Evolutionary conservation across 2,113 vertebrate genomes (phyloP).

Genomic region (Oreochromis aureus): DNA sequence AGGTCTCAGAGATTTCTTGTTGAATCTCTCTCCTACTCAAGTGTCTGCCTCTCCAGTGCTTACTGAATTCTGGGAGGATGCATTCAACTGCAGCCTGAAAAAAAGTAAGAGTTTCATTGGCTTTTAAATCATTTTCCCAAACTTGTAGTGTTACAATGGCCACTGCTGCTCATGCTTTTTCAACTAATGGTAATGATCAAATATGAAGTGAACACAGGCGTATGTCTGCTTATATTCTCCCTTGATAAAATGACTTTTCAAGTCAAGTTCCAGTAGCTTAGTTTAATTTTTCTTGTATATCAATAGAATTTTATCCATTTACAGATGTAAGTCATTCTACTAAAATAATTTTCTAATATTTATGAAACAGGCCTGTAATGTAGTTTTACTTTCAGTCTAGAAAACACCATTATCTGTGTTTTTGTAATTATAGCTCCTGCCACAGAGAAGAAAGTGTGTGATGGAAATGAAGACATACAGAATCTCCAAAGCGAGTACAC

Average conservation of each 20-base stretch:
- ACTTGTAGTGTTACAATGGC: background rate
- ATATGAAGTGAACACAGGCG: background rate
- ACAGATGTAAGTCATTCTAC: background rate
- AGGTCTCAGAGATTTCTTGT: constrained; percentile 61
- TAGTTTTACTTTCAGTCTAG: background rate
- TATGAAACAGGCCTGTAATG: background rate
- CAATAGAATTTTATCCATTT: background rate
- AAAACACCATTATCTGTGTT: background rate
- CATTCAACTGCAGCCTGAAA: constrained; percentile 58
- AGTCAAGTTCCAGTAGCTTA: background rate
- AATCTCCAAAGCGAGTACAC: background rate
- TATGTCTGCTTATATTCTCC: background rate
- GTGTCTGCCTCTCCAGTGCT: constrained; percentile 30
- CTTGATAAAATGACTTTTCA: background rate
- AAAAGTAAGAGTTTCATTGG: constrained; percentile 16
- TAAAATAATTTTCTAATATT: background rate
- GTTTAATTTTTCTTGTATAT: background rate
- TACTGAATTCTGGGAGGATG: constrained; percentile 65
- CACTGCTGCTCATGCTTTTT: background rate
- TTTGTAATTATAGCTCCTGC: background rate
- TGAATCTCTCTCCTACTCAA: constrained; percentile 38
- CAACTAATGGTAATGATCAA: background rate
- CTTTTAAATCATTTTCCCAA: background rate
- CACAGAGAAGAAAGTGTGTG: background rate
- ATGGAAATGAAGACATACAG: background rate